Percentiles rank a stretch among this genome's conserved stretches.
Conservation (phyloP, 2,888 invertebrate genomes). For the Eurytoma adleriae region DNA sequence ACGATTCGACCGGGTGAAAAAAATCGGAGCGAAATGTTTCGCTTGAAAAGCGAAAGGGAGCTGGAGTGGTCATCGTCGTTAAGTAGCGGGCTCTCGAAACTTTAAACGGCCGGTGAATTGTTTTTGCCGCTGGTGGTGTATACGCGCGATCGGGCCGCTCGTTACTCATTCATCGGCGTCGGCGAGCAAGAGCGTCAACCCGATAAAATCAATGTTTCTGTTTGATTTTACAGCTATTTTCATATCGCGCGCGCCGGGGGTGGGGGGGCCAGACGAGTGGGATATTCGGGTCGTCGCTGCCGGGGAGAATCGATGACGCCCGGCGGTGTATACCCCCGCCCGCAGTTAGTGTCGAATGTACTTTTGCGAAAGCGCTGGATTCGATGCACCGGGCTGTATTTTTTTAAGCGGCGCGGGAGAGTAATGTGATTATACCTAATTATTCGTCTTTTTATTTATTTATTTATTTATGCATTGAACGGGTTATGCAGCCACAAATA, state of each 20-base stretch:
- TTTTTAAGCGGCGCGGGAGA: too few species aligned
- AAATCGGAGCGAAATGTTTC: conserved; percentile 31
- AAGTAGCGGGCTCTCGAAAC: conserved; percentile 49
- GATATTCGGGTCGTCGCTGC: conserved; percentile 22
- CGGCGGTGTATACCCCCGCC: background rate
- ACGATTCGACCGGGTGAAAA: too few species aligned
- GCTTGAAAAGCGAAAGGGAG: background rate
- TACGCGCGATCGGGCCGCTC: conserved; percentile 47
- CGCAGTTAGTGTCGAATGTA: conserved; percentile 15
- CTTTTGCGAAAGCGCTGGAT: conserved; percentile 3
- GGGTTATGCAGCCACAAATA: too few species aligned
- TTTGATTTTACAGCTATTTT: conserved; percentile 57
- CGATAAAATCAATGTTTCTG: conserved; percentile 58
- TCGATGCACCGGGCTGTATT: too few species aligned
- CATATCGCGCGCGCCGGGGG: conserved; percentile 29
- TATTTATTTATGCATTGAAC: too few species aligned
- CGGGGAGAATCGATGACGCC: conserved; percentile 44
- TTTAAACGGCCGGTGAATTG: conserved; percentile 41
- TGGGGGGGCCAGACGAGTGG: conserved; percentile 8
- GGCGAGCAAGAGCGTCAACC: conserved; percentile 30
- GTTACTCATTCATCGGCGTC: conserved; percentile 54
- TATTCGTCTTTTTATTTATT: too few species aligned
- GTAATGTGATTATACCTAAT: too few species aligned
- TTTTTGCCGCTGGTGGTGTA: conserved; percentile 41
- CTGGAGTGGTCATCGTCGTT: conserved; percentile 38